Conservation (phyloP, 2,113 vertebrate species). For the Antechinus flavipes region DNA sequence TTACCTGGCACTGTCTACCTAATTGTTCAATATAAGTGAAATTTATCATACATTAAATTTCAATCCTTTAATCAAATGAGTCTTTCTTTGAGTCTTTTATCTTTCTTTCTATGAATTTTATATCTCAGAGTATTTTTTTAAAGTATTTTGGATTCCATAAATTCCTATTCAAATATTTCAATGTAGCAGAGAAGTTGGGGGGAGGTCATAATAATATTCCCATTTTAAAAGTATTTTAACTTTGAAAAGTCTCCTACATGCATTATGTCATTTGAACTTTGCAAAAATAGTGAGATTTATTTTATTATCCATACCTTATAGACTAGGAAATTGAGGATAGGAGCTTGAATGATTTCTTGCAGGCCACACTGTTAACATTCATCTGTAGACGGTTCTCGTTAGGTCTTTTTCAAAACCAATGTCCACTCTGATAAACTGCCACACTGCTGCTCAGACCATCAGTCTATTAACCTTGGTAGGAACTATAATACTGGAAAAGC, state of each 20-base stretch:
- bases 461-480: neutral
- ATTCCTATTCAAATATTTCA: neutral
- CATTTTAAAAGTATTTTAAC: neutral
- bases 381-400: neutral
- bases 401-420: neutral
- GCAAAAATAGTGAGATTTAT: neutral
- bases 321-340: neutral
- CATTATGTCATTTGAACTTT: neutral
- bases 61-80: neutral
- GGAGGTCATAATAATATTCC: neutral
- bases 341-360: neutral
- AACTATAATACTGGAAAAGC: neutral
- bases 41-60: neutral
- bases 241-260: neutral
- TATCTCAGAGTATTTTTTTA: neutral
- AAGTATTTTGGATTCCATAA: neutral
- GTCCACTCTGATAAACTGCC: neutral
- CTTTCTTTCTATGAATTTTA: too few species aligned
- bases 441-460: neutral
- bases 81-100: too few species aligned
- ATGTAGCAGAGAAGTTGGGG: too few species aligned
- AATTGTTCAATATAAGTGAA: neutral
- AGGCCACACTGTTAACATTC: neutral
- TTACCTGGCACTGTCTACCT: neutral
- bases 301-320: neutral